Evolutionary conservation across 1,140 invertebrate species (phyloP), one percentile per base, ranked within the genome.

Genomic region (Holcopasites calliopsidis): DNA sequence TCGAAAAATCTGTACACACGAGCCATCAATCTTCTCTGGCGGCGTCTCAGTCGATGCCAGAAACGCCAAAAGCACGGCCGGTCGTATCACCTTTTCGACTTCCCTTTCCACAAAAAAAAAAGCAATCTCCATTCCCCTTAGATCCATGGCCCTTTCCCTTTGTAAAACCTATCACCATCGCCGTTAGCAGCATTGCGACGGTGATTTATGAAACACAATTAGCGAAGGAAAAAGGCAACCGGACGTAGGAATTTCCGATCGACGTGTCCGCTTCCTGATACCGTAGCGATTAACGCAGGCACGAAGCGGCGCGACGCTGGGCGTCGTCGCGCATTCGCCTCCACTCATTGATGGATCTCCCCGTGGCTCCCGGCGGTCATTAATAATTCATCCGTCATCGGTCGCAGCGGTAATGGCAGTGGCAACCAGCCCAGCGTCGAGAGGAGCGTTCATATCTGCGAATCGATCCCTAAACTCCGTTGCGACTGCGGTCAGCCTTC

Each of bases 351-450:
- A 82, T 80, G 77, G 77, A 81, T 81, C 66, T 71, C n/a, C 18
- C 52, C 31, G 40, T 47, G 28, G 5, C 31, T 35, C n/a, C 33
- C 60, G 28, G 38, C 57, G 68, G 83, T 88, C 88, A 90, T 91
- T 85, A 90, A 90, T 91, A 91, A 90, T 91, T 90, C 89, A 91
- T 91, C 89, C 86, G 85, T 90, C 86, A 88, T 90, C 86, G 50
- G 78, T 68, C 44, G 70, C 52, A 75, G 66, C 70, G 66, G 79
- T 80, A 85, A 80, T 76, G 76, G 66, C 77, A 82, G 75, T 78
- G 86, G 71, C 44, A 47, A 47, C 44, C 50, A 76, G 50, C 31
- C 64, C n/a, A 68, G 35, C 66, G 50, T 28, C 61, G 57, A 55
- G 57, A 55, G 47, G 35, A 76, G 77, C 82, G 88, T 87, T 89